Evolutionary conservation across 2,888 invertebrate genomes (phyloP).

Genomic region (Aspidiotus destructor): DNA sequence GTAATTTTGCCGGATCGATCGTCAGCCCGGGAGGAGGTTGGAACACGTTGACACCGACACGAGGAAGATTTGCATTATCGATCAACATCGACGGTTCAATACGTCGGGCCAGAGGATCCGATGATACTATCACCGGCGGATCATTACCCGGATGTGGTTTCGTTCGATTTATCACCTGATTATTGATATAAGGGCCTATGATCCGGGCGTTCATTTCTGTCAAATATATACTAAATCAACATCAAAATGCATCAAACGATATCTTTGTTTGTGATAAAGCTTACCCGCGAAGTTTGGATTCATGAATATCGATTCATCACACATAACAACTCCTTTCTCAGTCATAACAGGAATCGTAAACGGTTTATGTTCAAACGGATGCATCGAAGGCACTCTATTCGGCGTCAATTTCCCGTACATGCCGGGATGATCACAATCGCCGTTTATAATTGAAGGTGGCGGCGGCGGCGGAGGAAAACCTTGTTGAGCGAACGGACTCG

Average conservation of each 20-base stretch:
- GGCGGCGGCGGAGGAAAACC: not conserved
- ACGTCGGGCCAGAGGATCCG: constrained; percentile 9
- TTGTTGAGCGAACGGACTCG: not conserved
- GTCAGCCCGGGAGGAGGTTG: constrained; percentile 24
- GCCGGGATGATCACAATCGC: not conserved
- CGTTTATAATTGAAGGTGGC: not conserved
- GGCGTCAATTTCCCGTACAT: not conserved
- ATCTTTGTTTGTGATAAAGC: not conserved
- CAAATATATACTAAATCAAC: not conserved
- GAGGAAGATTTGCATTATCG: constrained; percentile 13
- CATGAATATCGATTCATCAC: not conserved
- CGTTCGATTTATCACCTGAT: not conserved
- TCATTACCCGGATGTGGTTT: constrained; percentile 4
- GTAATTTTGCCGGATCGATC: constrained; percentile 23
- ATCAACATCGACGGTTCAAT: constrained; percentile 16
- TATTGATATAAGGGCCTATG: not conserved
- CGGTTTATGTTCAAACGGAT: not conserved
- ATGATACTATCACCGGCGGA: constrained; percentile 7
- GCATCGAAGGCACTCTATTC: not conserved
- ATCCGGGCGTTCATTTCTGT: not conserved
- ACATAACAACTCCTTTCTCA: constrained; percentile 1
- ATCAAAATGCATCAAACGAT: too few species aligned
- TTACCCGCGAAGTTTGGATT: not conserved
- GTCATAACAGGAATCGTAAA: not conserved
- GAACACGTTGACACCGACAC: constrained; percentile 14